Evolutionary conservation across 2,113 vertebrate species (phyloP).

Genomic region (Rallus limicola): DNA sequence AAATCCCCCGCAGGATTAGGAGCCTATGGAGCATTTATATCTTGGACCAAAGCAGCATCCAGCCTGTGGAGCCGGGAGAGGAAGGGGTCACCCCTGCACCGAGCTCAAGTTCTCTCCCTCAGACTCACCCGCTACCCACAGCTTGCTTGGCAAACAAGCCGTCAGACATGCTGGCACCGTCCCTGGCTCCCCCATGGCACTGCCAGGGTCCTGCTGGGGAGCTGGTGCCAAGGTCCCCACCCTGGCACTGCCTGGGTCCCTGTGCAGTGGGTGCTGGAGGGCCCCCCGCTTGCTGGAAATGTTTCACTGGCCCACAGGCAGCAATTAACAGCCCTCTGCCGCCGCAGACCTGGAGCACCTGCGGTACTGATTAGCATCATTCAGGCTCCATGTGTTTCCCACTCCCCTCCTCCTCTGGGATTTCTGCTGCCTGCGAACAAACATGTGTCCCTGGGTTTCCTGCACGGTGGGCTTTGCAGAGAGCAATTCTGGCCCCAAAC

Average conservation of each 20-base stretch:
- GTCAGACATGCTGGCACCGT: background rate
- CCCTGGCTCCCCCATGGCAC: background rate
- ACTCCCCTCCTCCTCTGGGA: constrained; percentile 47
- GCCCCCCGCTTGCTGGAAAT: background rate
- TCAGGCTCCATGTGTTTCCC: constrained; percentile 67
- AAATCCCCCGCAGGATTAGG: constrained; percentile 38
- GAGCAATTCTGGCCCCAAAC: background rate
- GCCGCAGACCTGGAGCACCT: constrained; percentile 27
- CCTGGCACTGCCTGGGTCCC: background rate
- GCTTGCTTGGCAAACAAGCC: rapidly evolving
- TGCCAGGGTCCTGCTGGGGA: background rate
- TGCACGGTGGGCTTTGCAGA: constrained; percentile 1
- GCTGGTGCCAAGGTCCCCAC: rapidly evolving
- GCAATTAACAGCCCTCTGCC: constrained; percentile 58
- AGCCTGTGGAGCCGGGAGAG: background rate
- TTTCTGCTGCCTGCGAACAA: constrained; percentile 49
- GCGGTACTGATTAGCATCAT: constrained; percentile 63
- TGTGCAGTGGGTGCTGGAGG: background rate
- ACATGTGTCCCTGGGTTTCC: constrained; percentile 25
- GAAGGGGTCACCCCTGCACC: background rate
- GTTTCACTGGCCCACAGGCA: constrained; percentile 40
- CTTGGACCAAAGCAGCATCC: background rate
- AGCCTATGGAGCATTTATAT: background rate
- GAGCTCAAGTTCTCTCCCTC: background rate
- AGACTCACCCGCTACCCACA: background rate